Percentiles rank a stretch among this genome's conserved stretches.
Conservation (phyloP, 2,888 invertebrate genomes). For the Drosophila anomelani region DNA sequence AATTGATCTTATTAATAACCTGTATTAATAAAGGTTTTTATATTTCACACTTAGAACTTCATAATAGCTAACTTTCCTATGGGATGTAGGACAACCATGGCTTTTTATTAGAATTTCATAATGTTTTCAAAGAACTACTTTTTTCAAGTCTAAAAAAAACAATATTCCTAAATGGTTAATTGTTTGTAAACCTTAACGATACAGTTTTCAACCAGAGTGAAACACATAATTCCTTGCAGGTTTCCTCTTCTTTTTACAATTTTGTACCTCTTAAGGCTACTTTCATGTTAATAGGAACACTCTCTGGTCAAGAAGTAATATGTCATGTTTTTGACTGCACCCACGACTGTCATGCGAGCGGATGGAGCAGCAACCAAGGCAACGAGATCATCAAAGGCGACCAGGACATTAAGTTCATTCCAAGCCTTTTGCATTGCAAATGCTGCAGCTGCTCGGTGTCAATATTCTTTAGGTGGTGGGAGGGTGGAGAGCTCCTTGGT, state of each 20-base stretch:
- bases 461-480: not conserved
- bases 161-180: not conserved
- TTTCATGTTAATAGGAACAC: not conserved
- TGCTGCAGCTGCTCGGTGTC: conserved; percentile 29
- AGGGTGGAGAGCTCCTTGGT: conserved; percentile 1
- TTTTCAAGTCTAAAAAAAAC: no score
- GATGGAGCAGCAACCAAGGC: conserved; percentile 35
- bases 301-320: not conserved
- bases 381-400: conserved; percentile 44
- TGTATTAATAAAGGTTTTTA: not conserved
- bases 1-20: not conserved
- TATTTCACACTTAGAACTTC: not conserved
- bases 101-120: not conserved
- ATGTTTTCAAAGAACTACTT: no score
- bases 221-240: not conserved
- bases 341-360: conserved; percentile 35
- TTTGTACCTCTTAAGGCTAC: not conserved
- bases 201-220: not conserved
- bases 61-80: not conserved
- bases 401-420: conserved; percentile 37
- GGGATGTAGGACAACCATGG: not conserved
- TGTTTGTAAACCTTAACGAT: not conserved
- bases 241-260: not conserved
- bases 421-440: conserved; percentile 52
- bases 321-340: conserved; percentile 1